A percentile compares a stretch with the other conserved stretches of the same genome.
Evolutionary conservation across 64 coral and sea anemone genomes (phyloP).

Genomic region (Pachyseris speciosa): DNA sequence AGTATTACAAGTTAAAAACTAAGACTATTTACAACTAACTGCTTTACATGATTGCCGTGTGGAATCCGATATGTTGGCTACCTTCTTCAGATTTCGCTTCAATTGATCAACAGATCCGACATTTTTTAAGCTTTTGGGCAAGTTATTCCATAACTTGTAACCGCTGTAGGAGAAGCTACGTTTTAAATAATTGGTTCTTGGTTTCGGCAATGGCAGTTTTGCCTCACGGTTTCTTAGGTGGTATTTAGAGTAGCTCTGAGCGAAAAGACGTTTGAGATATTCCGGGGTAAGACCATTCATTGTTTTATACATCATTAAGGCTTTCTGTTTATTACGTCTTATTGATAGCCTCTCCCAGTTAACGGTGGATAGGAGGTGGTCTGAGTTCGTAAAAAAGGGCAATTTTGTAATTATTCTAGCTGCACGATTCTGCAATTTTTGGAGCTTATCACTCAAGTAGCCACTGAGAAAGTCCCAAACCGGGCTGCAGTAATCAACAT

Average conservation of each 20-base stretch:
- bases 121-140: not conserved
- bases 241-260: not conserved
- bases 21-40: too few relatives aligned
- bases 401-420: slow-evolving; percentile 42
- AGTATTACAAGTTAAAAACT: too few relatives aligned
- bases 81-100: not conserved
- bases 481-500: slow-evolving; percentile 44
- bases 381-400: not conserved
- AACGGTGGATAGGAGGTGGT: not conserved
- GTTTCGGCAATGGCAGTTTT: not conserved
- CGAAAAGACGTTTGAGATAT: slow-evolving; percentile 23
- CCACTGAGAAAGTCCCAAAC: slow-evolving; percentile 32
- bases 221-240: slow-evolving; percentile 9
- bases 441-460: slow-evolving; percentile 33
- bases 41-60: too few relatives aligned
- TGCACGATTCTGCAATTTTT: slow-evolving; percentile 63
- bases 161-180: slow-evolving; percentile 18
- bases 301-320: slow-evolving; percentile 16
- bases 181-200: slow-evolving; percentile 17
- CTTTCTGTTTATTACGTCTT: slow-evolving; percentile 17
- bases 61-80: not conserved
- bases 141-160: not conserved
- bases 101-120: not conserved
- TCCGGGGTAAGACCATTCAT: not conserved
- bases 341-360: slow-evolving; percentile 12